Conservation (phyloP, 2,113 vertebrate genomes). For the Empidonax traillii region DNA sequence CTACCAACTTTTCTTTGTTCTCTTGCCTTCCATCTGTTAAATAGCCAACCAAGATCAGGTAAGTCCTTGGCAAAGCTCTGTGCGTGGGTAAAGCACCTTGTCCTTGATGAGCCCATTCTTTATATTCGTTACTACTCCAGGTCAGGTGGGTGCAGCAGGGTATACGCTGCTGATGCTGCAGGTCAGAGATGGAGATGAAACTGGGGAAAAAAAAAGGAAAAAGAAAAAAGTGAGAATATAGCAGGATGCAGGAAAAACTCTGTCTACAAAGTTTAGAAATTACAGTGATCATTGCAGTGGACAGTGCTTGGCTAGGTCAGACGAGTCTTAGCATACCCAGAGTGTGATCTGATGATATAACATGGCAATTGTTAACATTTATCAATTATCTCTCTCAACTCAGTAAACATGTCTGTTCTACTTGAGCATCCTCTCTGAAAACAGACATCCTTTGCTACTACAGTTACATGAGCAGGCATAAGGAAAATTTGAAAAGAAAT, state of each 20-base stretch:
- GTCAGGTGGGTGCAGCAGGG: conserved; percentile 82
- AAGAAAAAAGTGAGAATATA: background rate
- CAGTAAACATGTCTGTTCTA: background rate
- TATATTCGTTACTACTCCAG: conserved; percentile 80
- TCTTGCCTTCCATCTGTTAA: conserved; percentile 64
- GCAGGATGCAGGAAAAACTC: background rate
- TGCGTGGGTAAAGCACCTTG: conserved; percentile 19
- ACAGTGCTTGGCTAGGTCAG: background rate
- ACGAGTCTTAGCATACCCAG: background rate
- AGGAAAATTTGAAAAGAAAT: background rate
- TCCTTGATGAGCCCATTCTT: conserved; percentile 71
- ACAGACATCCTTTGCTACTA: background rate
- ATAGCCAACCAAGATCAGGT: conserved; percentile 82
- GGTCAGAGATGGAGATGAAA: conserved; percentile 74
- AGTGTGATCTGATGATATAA: background rate
- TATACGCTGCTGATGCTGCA: conserved; percentile 70
- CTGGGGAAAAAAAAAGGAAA: conserved; percentile 23
- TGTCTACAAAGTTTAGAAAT: background rate
- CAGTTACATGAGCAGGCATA: background rate
- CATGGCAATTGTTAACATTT: background rate
- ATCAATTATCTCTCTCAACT: background rate
- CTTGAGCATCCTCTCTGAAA: background rate
- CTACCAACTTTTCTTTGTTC: conserved; percentile 12
- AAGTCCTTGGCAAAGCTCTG: conserved; percentile 68
- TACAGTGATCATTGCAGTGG: background rate